Base-by-base conservation (phyloP, 1,140 invertebrate species). In the Drosophila fuyamai region DNA sequence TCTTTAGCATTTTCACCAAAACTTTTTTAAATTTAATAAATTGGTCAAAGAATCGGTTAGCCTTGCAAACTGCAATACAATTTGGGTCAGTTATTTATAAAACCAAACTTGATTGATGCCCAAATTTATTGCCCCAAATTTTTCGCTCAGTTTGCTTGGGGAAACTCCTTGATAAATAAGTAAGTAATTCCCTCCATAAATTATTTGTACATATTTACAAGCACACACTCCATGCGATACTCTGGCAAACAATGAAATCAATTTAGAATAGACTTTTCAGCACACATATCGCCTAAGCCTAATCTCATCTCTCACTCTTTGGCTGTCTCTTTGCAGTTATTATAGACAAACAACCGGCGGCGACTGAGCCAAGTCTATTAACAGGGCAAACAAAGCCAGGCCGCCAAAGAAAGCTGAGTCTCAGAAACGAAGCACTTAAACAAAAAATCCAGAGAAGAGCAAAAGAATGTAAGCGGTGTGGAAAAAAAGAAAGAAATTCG, bases 281-380 rank as follows among this genome's bases (percentile, higher is more conserved):
- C 71, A 70, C 41, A 77, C 66, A 71, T 70, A 48, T 72, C 65
- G 50, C 43, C 43, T 71, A 71, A 71, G 68, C 68, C 68, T 72
- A 65, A 77, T 79, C 53, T 79, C 66, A 58, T 76, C 62, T 58
- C 47, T 78, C 53, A 59, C 51, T 61, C 35, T 66, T 38, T 68
- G 9, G 16, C 47, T 35, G n/a, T 76, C 66, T 89, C 50, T 82
- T 88, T 89, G 76, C 83, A 88, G 83, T 77, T 83, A 83, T 83
- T 89, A 89, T 65, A 77, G 57, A 51, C 60, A 77, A 71, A 66
- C 78, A 67, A 60, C 60, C 56, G 54, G 40, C 61, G 58, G 41
- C 56, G 47, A 68, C 66, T 79, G 61, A 79, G 70, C 67, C 68
- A 68, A 77, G 79, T 89, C 83, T 83, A 88, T 88, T 89, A 88